Evolutionary conservation across 2,113 vertebrate species (phyloP).

Genomic region (Saccopteryx leptura): DNA sequence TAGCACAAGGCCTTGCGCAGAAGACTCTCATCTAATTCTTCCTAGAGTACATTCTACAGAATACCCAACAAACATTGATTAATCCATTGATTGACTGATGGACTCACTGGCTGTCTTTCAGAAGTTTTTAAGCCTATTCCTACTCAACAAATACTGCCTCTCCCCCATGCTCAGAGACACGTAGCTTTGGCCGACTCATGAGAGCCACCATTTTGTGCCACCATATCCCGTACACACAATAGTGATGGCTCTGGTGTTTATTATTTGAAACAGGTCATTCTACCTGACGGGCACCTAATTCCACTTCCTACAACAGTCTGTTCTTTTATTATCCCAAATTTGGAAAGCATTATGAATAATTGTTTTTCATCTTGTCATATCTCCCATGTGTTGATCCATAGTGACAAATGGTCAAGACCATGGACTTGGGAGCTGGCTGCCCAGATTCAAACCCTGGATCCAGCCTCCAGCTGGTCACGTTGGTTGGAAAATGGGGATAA

Average conservation of each 20-base stretch:
- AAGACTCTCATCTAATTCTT: not conserved
- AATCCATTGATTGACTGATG: not conserved
- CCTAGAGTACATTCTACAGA: not conserved
- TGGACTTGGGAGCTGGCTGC: not conserved
- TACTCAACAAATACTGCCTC: not conserved
- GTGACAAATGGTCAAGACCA: not conserved
- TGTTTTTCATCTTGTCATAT: not conserved
- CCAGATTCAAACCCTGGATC: not conserved
- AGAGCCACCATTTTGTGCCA: not conserved
- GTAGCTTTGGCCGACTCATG: not conserved
- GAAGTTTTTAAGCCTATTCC: not conserved
- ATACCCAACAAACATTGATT: not conserved
- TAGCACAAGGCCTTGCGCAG: not conserved
- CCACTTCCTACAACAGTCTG: not conserved
- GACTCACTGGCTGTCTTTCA: not conserved
- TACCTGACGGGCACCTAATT: not conserved
- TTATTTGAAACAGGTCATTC: constrained; percentile 10
- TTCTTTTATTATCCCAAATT: not conserved
- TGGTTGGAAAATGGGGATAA: not conserved
- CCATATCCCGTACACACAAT: not conserved
- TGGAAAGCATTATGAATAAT: not conserved
- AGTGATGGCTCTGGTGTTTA: not conserved
- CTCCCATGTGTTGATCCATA: not conserved
- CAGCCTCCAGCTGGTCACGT: not conserved
- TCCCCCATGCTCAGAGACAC: not conserved